phyloP scores from a whole-genome alignment of 2,888 invertebrate species.

The Sarcophaga caerulescens region DNA sequence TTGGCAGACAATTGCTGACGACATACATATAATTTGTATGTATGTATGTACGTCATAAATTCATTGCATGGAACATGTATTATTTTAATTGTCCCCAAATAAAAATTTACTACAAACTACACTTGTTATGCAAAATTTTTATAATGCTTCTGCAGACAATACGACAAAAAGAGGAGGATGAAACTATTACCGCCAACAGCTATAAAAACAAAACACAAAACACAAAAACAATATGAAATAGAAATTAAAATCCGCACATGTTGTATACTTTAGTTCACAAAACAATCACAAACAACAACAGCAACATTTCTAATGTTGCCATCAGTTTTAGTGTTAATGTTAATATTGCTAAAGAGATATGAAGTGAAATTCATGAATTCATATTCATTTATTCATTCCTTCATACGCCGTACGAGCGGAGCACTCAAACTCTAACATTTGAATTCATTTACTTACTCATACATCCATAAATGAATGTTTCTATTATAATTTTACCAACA shows the following conservation, averaged over 20 bases:
- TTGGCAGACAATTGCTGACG: background rate
- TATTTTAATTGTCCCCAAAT: background rate
- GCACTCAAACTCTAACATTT: background rate
- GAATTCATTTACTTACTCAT: background rate
- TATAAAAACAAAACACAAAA: background rate
- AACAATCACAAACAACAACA: background rate
- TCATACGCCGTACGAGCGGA: background rate
- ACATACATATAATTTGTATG: background rate
- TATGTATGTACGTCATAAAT: background rate
- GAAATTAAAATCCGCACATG: constrained; percentile 10
- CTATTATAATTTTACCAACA: background rate
- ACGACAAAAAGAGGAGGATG: background rate
- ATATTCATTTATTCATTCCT: background rate
- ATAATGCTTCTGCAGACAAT: background rate
- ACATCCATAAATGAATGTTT: background rate
- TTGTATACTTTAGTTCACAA: background rate
- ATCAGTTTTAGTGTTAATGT: background rate
- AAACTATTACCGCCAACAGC: background rate
- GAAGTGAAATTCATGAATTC: background rate
- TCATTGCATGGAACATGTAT: constrained; percentile 11
- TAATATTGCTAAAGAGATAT: background rate
- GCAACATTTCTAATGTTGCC: background rate
- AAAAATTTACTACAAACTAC: background rate
- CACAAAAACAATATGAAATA: no score
- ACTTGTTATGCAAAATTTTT: background rate